Conservation (phyloP, 2,797 vertebrate genomes). For the Halcyon chelicuti region DNA sequence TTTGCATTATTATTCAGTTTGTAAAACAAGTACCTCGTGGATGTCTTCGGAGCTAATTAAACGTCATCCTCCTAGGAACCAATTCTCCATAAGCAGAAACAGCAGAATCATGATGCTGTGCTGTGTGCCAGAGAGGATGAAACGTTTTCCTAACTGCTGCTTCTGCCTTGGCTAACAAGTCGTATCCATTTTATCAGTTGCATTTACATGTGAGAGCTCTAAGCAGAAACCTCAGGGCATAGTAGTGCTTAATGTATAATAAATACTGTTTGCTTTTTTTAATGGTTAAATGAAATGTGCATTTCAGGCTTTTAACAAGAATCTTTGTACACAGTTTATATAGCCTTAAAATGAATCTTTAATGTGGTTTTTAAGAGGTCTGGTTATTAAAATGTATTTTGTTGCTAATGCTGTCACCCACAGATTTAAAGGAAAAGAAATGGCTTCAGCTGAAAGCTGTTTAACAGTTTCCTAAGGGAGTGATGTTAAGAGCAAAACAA, state of each 20-base stretch:
- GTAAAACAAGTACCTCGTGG: not conserved
- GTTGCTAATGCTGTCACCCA: not conserved
- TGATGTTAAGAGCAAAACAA: not conserved
- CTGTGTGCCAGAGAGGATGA: not conserved
- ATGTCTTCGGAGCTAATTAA: conserved; percentile 13
- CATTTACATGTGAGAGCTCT: not conserved
- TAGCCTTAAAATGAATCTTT: not conserved
- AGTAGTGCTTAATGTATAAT: not conserved
- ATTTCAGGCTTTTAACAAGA: conserved; percentile 4
- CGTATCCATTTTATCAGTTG: not conserved
- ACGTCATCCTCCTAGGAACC: not conserved
- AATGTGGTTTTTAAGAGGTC: not conserved
- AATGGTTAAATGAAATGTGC: not conserved
- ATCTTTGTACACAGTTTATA: not conserved
- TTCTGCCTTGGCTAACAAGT: not conserved
- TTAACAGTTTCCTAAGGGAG: not conserved
- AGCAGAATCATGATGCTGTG: not conserved
- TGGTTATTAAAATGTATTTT: not conserved
- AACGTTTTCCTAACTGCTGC: not conserved
- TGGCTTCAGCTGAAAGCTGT: not conserved
- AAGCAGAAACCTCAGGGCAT: conserved; percentile 10
- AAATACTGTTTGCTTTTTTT: conserved; percentile 17
- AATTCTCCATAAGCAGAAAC: not conserved
- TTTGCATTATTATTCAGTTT: not conserved
- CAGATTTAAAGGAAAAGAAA: not conserved